Evolutionary conservation across 1,140 invertebrate genomes (phyloP).

Genomic region (Homarus americanus): DNA sequence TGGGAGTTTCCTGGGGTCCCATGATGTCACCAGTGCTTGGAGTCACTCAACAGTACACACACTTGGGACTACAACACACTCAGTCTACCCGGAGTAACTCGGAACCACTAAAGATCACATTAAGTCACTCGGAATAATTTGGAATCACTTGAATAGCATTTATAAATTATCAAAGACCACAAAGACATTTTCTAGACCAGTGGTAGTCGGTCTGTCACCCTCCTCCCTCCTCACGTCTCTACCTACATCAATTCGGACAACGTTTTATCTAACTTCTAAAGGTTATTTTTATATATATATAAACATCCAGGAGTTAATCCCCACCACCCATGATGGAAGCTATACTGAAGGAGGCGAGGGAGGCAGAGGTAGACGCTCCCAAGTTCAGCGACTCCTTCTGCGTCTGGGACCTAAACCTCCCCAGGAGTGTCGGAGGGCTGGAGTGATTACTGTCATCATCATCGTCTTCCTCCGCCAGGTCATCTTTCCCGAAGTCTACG

Average conservation of each 20-base stretch:
- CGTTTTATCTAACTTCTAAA: not conserved
- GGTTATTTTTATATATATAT: not conserved
- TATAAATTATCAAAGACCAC: not conserved
- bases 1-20: too few relatives aligned
- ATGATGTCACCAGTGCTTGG: too few relatives aligned
- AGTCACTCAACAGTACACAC: not conserved
- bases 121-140: not conserved
- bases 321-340: constrained; percentile 60
- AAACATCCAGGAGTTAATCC: not conserved
- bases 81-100: not conserved
- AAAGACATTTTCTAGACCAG: too few relatives aligned
- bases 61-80: too few relatives aligned
- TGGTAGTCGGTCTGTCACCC: too few relatives aligned
- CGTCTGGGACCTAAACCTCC: constrained; percentile 23
- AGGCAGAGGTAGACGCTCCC: constrained; percentile 60
- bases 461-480: constrained; percentile 40
- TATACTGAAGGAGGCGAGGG: constrained; percentile 62
- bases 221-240: not conserved
- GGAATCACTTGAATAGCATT: not conserved
- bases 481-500: constrained; percentile 8
- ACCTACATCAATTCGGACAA: not conserved
- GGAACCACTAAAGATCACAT: not conserved
- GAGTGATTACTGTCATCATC: constrained; percentile 63
- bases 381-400: constrained; percentile 52
- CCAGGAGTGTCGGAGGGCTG: constrained; percentile 56